phyloP scores from a whole-genome alignment of 2,888 invertebrate genomes.

The Halocaridina rubra region DNA sequence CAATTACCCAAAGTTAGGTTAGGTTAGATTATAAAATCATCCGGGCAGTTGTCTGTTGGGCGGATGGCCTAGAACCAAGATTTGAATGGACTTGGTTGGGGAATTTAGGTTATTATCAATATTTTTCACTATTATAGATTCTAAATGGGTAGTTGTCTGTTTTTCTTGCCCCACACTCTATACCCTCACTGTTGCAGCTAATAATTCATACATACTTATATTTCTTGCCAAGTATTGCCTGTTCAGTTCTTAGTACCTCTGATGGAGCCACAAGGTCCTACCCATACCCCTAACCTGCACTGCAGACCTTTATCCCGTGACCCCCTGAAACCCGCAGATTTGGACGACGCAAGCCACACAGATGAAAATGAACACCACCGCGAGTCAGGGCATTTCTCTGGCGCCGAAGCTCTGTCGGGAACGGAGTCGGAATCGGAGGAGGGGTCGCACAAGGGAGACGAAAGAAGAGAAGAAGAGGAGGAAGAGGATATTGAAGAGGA shows the following conservation, averaged over 20 bases:
- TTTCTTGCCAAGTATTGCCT: constrained; percentile 25
- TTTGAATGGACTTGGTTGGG: no score
- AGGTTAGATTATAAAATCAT: no score
- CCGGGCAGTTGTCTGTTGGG: no score
- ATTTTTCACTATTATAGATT: no score
- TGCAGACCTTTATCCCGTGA: constrained; percentile 28
- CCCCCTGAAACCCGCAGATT: constrained; percentile 71
- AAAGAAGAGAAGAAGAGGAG: constrained; percentile 66
- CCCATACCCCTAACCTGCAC: constrained; percentile 3
- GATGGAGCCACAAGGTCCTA: background rate
- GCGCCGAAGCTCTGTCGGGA: constrained; percentile 70
- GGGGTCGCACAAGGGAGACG: constrained; percentile 73
- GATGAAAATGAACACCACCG: constrained; percentile 72
- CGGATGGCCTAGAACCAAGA: no score
- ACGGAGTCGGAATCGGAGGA: constrained; percentile 73
- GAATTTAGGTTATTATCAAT: no score
- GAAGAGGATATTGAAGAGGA: constrained; percentile 65
- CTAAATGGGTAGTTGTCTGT: no score
- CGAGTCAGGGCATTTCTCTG: constrained; percentile 72
- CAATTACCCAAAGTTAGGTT: no score
- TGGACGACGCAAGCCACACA: constrained; percentile 79
- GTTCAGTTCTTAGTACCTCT: background rate
- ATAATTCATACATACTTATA: no score
- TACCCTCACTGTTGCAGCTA: constrained; percentile 17
- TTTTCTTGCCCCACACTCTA: no score